phyloP scores from a whole-genome alignment of 2,113 vertebrate genomes.

The Tachuris rubrigastra region DNA sequence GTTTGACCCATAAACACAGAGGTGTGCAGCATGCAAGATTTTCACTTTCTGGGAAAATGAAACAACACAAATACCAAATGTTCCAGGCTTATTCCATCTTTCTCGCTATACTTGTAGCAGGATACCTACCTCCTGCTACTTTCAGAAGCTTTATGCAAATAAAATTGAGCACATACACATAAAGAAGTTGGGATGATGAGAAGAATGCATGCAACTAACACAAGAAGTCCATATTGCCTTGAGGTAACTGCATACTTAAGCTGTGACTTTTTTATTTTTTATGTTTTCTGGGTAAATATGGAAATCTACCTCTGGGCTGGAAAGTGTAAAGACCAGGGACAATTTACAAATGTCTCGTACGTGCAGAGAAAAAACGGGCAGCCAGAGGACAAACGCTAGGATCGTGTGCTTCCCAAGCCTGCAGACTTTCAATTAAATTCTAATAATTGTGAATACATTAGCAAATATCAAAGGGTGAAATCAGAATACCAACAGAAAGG shows the following conservation, averaged over 20 bases:
- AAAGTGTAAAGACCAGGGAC: neutral
- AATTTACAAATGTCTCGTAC: neutral
- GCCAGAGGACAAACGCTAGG: neutral
- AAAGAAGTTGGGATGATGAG: neutral
- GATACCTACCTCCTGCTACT: neutral
- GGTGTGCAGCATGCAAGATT: neutral
- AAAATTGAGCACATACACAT: neutral
- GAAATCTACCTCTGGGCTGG: neutral
- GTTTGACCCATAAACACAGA: neutral
- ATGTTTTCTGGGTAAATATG: neutral
- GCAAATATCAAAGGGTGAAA: conserved; percentile 29
- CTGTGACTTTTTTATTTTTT: neutral
- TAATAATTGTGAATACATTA: conserved; percentile 51
- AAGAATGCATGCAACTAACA: neutral
- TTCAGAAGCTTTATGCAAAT: neutral
- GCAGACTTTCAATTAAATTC: conserved; percentile 29
- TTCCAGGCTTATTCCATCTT: neutral
- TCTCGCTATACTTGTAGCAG: neutral
- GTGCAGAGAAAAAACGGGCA: neutral
- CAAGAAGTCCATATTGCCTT: neutral
- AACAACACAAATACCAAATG: neutral
- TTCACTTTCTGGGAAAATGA: neutral
- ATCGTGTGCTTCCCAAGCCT: neutral
- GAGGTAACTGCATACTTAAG: neutral
- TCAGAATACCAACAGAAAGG: neutral